Base-by-base conservation (phyloP, 2,888 invertebrate species). In the Gymnoscelis rufifasciata region DNA sequence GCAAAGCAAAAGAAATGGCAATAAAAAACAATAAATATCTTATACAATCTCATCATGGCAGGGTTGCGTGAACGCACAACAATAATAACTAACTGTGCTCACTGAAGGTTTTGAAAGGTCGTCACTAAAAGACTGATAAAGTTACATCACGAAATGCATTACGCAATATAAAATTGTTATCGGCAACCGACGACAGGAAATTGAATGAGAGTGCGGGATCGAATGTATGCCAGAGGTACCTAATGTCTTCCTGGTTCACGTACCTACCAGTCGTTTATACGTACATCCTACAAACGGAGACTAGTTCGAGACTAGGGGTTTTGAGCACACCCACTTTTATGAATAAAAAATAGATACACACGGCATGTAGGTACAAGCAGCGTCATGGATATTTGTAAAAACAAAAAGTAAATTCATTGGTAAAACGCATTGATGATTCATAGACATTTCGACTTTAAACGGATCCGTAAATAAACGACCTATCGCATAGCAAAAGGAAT, bases 131-230 rank as follows among this genome's bases (percentile, higher is more conserved):
- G 24, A 42, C 29, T 40, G 26, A 40, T 39, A 30, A 46, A 36
- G 27, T 41, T 38, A 41, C 35, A 42, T 42, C 26, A 47, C 44
- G 30, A 30, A 45, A 39, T 38, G 28, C 41, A 33, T 38, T 43
- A 38, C 42, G 33, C 42, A 39, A 36, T 11, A 44, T 33, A 42
- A 50, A 38, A 42, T 14, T 23, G 42, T 23, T 45, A 50, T 50
- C 45, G 33, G 29, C 35, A 33, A 15, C 27, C 31, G 37, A 27
- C 42, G 45, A 39, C 79, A 84, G 83, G 83, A 84, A 83, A 83
- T 83, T 83, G 74, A 78, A 80, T 81, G 78, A 80, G 74, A 68
- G 67, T 63, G 70, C 69, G 68, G 69, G 74, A 69, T 63, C 65
- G 70, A 75, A 82, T 80, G 74, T 82, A 59, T 78, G 80, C 68